These are phyloP conservation scores for Zelleria hepariella DNA, from an alignment of 2,888 invertebrate species.

Conservation along the genomic window DNA sequence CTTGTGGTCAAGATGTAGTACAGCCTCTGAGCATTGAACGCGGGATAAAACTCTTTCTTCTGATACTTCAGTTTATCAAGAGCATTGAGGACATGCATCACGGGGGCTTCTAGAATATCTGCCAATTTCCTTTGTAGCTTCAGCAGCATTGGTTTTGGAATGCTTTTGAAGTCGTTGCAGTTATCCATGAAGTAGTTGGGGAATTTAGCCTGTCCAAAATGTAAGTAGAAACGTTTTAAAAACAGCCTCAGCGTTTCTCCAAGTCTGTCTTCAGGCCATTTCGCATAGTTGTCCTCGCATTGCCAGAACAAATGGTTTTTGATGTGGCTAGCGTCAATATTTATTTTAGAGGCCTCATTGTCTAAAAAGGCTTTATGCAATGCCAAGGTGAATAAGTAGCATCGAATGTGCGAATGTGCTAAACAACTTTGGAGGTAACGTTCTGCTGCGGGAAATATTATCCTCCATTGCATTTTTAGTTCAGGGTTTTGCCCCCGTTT, in stretches of 20 bases:
- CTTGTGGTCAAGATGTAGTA: constrained; percentile 72
- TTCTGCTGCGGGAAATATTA: constrained; percentile 83
- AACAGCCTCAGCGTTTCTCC: constrained; percentile 78
- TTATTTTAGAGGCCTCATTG: constrained; percentile 73
- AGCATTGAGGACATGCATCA: constrained; percentile 78
- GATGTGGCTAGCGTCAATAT: constrained; percentile 79
- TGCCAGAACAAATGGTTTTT: constrained; percentile 83
- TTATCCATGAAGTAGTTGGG: constrained; percentile 81
- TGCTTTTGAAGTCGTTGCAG: constrained; percentile 81
- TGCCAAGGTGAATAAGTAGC: constrained; percentile 77
- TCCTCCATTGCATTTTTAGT: constrained; percentile 82
- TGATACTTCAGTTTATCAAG: constrained; percentile 77
- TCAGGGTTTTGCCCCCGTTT: constrained; percentile 74
- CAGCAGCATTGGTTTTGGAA: constrained; percentile 74
- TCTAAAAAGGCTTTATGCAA: constrained; percentile 82
- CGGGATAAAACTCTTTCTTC: constrained; percentile 75
- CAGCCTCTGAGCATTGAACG: constrained; percentile 71
- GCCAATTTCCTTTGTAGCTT: constrained; percentile 77
- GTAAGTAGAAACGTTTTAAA: constrained; percentile 73
- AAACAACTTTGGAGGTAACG: constrained; percentile 80
- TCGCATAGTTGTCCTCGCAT: constrained; percentile 78
- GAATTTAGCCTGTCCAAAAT: constrained; percentile 74
- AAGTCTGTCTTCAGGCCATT: constrained; percentile 81
- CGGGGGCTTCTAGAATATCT: constrained; percentile 79
- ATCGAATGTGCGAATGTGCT: constrained; percentile 78